phyloP scores from a whole-genome alignment of 2,797 vertebrate species.

The Melanotaenia parkinsoni region DNA sequence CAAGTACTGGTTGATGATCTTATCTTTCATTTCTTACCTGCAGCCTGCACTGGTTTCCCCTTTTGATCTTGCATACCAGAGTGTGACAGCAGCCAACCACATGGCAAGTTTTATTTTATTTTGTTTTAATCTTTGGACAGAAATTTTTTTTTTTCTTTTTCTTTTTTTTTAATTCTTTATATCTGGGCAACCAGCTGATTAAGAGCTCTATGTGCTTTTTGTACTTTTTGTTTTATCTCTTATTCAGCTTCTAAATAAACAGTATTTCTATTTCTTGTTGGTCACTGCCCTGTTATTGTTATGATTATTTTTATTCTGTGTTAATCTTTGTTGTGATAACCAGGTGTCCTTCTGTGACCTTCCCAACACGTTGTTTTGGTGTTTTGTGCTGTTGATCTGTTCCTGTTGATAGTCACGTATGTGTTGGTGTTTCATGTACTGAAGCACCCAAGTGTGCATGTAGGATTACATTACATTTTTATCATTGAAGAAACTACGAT shows the following conservation, averaged over 20 bases:
- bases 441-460: too few relatives aligned
- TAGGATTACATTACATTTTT: too few relatives aligned
- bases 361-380: neutral
- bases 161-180: too few relatives aligned
- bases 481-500: too few relatives aligned
- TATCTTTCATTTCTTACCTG: slow-evolving; percentile 81
- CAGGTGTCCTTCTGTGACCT: neutral
- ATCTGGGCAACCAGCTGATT: too few relatives aligned
- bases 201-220: too few relatives aligned
- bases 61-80: slow-evolving; percentile 85
- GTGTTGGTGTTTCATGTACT: too few relatives aligned
- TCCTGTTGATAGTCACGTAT: too few relatives aligned
- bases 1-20: slow-evolving; percentile 63
- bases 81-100: slow-evolving; percentile 84
- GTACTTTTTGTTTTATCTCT: neutral
- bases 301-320: neutral
- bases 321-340: neutral
- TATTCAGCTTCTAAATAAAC: neutral
- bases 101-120: slow-evolving; percentile 82
- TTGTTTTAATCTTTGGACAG: slow-evolving; percentile 51
- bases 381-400: neutral
- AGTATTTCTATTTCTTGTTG: neutral
- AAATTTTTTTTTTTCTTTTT: too few relatives aligned
- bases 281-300: neutral
- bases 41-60: slow-evolving; percentile 86